phyloP scores from a whole-genome alignment of 2,888 invertebrate species.

The Marronus borbonicus region DNA sequence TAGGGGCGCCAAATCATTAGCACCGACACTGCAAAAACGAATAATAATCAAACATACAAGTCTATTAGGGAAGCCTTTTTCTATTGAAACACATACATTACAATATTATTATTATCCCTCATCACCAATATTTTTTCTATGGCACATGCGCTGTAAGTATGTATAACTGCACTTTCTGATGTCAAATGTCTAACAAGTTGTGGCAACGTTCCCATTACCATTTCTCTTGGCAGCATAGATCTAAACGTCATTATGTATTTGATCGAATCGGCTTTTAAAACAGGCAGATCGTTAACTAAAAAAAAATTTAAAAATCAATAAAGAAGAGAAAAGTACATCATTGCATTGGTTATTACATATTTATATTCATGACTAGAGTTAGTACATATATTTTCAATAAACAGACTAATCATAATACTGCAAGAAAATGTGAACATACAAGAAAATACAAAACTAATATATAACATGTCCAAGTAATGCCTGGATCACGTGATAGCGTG shows the following conservation, averaged over 20 bases:
- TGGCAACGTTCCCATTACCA: constrained; percentile 83
- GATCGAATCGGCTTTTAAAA: constrained; percentile 96
- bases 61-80: neutral
- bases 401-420: no score
- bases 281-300: constrained; percentile 89
- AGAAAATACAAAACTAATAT: no score
- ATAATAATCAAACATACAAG: no score
- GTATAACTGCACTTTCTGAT: constrained; percentile 88
- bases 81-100: constrained; percentile 70
- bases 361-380: no score
- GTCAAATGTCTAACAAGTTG: constrained; percentile 84
- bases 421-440: no score
- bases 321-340: no score
- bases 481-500: no score
- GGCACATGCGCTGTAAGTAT: constrained; percentile 95
- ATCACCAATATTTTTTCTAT: constrained; percentile 91
- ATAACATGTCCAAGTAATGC: no score
- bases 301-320: constrained; percentile 59
- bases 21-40: constrained; percentile 72
- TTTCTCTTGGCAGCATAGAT: constrained; percentile 86
- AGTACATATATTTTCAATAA: no score
- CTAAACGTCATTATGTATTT: constrained; percentile 98
- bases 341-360: no score
- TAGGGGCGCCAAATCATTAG: constrained; percentile 78
- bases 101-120: constrained; percentile 72